phyloP scores from a whole-genome alignment of 2,888 invertebrate genomes.

The Molorchus minor region DNA sequence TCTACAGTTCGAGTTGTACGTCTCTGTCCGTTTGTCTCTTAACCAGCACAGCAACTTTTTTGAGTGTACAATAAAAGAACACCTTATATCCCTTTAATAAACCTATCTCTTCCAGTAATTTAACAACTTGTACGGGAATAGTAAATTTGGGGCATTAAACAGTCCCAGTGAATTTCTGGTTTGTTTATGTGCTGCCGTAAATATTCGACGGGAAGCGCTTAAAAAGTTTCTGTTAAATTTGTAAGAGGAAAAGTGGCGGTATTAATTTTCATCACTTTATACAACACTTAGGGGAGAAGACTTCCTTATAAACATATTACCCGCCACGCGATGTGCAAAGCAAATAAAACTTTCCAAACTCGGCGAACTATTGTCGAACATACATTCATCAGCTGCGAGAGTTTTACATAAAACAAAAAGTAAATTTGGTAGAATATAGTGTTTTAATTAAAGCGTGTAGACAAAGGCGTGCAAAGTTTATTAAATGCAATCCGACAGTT shows the following conservation, averaged over 20 bases:
- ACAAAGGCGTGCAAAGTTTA: neutral
- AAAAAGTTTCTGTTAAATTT: constrained; percentile 42
- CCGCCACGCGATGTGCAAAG: constrained; percentile 15
- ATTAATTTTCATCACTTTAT: constrained; percentile 42
- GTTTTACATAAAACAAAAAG: constrained; percentile 9
- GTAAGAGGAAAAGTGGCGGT: constrained; percentile 42
- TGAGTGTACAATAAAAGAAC: neutral
- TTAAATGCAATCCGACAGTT: too few species aligned
- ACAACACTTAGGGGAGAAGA: constrained; percentile 25
- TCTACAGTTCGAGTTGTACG: too few species aligned
- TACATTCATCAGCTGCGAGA: constrained; percentile 16
- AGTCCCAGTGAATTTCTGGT: constrained; percentile 21
- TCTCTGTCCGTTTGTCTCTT: too few species aligned
- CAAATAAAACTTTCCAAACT: constrained; percentile 24
- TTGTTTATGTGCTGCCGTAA: constrained; percentile 42
- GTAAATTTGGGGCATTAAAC: constrained; percentile 13
- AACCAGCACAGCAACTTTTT: neutral
- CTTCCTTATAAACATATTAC: constrained; percentile 28
- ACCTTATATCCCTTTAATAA: constrained; percentile 5
- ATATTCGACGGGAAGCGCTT: constrained; percentile 43
- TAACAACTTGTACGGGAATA: constrained; percentile 18
- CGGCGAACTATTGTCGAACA: constrained; percentile 22
- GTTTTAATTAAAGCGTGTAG: constrained; percentile 9
- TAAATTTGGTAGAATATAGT: constrained; percentile 5
- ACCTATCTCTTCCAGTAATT: neutral